Conservation (phyloP, 2,113 vertebrate genomes). For the Pardalotus punctatus region DNA sequence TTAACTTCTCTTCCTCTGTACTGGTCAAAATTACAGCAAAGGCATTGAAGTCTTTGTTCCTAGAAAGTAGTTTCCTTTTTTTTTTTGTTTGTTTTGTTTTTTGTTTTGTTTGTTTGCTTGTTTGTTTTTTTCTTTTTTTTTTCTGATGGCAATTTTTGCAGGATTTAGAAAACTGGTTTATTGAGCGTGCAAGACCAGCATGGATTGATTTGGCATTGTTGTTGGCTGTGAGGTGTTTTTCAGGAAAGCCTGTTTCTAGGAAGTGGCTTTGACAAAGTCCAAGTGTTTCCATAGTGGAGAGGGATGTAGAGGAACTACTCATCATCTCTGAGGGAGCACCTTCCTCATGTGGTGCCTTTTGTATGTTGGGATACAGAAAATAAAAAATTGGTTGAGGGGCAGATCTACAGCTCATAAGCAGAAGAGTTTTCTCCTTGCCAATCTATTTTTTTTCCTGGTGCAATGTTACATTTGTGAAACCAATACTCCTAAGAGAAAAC, state of each 20-base stretch:
- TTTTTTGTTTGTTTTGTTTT: neutral
- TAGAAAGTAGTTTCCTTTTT: neutral
- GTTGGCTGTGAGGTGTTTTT: neutral
- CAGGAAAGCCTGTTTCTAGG: neutral
- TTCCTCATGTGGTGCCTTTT: neutral
- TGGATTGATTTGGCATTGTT: neutral
- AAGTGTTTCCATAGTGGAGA: neutral
- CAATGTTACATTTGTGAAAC: neutral
- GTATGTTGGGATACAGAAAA: rapidly evolving
- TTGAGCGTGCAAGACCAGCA: neutral
- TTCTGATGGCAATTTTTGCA: neutral
- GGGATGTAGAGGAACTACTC: neutral
- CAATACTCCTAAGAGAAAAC: neutral
- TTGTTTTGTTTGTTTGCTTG: neutral
- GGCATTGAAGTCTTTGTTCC: neutral
- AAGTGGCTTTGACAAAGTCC: neutral
- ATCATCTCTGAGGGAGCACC: neutral
- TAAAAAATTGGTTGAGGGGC: neutral
- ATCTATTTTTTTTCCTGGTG: neutral
- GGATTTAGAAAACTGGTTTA: neutral
- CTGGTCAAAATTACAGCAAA: neutral
- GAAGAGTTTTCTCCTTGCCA: neutral
- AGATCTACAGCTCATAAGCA: neutral
- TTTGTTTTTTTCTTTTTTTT: neutral
- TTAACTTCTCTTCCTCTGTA: neutral